A percentile compares a stretch with the other conserved stretches of the same genome.
Conservation (phyloP, 2,888 invertebrate genomes). For the Teleiodes luculella region DNA sequence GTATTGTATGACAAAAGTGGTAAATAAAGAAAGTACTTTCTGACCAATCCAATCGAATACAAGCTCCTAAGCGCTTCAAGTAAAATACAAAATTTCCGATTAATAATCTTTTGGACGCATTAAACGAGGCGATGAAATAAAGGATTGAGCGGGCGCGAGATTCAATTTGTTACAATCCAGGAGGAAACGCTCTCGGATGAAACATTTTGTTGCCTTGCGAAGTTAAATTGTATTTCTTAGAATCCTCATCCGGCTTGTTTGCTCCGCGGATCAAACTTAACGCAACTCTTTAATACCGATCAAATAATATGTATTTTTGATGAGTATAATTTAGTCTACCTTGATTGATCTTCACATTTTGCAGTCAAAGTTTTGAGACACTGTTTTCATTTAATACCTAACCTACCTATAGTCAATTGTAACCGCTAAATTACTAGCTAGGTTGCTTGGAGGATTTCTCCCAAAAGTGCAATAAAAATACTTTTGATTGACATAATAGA, state of each 20-base stretch:
- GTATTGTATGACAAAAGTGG: no score
- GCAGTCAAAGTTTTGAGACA: no score
- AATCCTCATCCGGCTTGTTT: conserved; percentile 52
- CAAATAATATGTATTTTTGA: conserved; percentile 43
- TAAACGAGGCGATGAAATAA: conserved; percentile 65
- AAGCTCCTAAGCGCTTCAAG: conserved; percentile 40
- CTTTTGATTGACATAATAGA: no score
- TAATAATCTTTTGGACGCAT: conserved; percentile 67
- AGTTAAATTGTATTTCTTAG: conserved; percentile 72
- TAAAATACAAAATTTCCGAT: conserved; percentile 61
- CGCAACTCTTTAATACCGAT: conserved; percentile 48
- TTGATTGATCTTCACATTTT: no score
- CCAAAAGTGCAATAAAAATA: no score
- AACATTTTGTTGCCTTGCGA: conserved; percentile 61
- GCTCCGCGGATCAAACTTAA: conserved; percentile 44
- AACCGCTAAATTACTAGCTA: no score
- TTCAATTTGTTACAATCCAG: conserved; percentile 71
- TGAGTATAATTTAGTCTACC: conserved; percentile 25
- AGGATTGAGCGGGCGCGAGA: conserved; percentile 68
- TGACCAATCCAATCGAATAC: conserved; percentile 51
- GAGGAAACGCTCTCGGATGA: conserved; percentile 66
- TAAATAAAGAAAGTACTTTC: no score
- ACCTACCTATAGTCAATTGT: no score
- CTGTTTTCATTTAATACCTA: no score
- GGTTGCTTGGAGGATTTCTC: no score